Evolutionary conservation across 2,113 vertebrate genomes (phyloP), one percentile per base, ranked within the genome.

Genomic region (Dendrocopos noguchii): DNA sequence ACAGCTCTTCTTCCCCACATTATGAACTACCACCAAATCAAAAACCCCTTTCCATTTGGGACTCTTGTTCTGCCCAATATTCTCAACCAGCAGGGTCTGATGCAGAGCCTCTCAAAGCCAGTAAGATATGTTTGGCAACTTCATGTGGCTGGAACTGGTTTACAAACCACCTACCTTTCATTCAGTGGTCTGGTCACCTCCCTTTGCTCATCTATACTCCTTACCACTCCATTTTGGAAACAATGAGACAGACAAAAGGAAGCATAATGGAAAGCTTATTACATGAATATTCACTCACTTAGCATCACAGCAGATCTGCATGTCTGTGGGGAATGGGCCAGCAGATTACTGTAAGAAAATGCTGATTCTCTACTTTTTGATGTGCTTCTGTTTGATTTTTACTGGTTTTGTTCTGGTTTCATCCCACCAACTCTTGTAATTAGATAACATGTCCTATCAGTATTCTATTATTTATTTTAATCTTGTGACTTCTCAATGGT

Each of bases 21-120:
- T 11, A 36, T 20, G 10, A 81, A 74, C 11, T 20, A 25, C 16
- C 3, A 21, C 8, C 46, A 81, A 81, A 71, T 63, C 15, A 53
- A 71, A 52, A 13, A 2, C 15, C 31, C 5, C 1, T 33, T 61
- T 65, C 24, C 0, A 1, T 7, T 33, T 24, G 34, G 18, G 50
- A 15, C 77, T 91, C 70, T 56, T 47, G 27, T 71, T 87, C 63
- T 47, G n/a, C 8, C 31, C 60, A 24, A 20, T 66, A 56, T 78
- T 61, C 13, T 18, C 15, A 52, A 29, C 4, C 24, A 56, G n/a
- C 7, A 50, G 6, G 14, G 34, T 66, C 29, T 22, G 64, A 78
- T 63, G 46, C 52, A 44, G 53, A 75, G 52, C 28, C 19, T 74
- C 34, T 6, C 16, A 60, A 84, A 70, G 16, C 16, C 28, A 53